A percentile compares a stretch with the other conserved stretches of the same genome.
These are phyloP conservation scores for Ploceus nigricollis DNA, from an alignment of 2,113 vertebrate genomes.

Conservation along the genomic window DNA sequence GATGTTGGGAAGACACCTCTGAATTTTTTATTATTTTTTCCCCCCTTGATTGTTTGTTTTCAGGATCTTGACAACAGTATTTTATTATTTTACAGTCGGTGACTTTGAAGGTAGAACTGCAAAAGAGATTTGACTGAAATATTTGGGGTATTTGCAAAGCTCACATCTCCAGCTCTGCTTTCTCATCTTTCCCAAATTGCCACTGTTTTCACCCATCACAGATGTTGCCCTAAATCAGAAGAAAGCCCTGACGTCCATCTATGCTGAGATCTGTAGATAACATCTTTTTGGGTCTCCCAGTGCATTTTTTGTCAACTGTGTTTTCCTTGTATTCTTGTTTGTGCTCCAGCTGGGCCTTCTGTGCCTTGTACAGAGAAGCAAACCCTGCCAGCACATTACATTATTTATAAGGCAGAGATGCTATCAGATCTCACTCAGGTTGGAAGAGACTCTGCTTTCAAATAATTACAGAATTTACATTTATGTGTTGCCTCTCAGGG, in stretches of 20 bases:
- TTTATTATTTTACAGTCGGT: neutral
- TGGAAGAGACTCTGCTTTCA: slow-evolving; percentile 47
- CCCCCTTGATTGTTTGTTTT: neutral
- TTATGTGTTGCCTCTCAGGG: slow-evolving; percentile 28
- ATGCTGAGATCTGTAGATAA: neutral
- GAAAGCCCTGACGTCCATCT: neutral
- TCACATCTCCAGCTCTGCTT: neutral
- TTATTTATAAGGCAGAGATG: slow-evolving; percentile 58
- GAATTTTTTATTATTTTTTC: neutral
- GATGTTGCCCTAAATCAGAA: neutral
- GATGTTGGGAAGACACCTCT: neutral
- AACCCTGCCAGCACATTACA: slow-evolving; percentile 40
- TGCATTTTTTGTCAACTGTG: slow-evolving; percentile 19
- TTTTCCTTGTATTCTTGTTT: slow-evolving; percentile 19
- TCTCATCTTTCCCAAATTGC: neutral
- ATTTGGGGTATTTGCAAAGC: neutral
- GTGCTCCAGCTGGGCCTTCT: slow-evolving; percentile 47
- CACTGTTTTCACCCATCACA: neutral
- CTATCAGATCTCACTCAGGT: slow-evolving; percentile 49
- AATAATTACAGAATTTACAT: slow-evolving; percentile 58
- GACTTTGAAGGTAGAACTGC: slow-evolving; percentile 12
- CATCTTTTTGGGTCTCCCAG: neutral
- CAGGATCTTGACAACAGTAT: neutral
- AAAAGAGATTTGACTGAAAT: slow-evolving; percentile 25
- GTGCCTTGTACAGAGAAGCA: neutral